Conservation (phyloP, 1,140 invertebrate genomes). For the Brachionus rubens region DNA sequence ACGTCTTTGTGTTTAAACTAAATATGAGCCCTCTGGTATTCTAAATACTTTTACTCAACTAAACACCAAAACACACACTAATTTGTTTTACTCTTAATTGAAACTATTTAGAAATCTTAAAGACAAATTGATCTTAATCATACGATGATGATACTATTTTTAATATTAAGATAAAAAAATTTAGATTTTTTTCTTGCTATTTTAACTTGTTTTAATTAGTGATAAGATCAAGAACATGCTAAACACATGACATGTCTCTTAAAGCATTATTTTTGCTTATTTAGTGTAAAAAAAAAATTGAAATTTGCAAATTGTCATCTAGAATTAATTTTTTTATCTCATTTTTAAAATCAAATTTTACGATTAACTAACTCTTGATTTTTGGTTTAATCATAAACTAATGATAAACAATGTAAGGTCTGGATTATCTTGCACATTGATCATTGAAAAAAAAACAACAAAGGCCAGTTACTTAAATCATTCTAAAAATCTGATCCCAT, state of each 20-base stretch:
- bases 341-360: too few relatives aligned
- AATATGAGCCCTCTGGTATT: background rate
- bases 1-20: background rate
- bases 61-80: too few relatives aligned
- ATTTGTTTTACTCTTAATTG: constrained; percentile 1
- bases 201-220: constrained; percentile 12
- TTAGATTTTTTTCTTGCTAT: background rate
- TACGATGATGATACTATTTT: background rate
- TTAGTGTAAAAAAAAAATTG: constrained; percentile 15
- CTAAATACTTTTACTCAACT: background rate
- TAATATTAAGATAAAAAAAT: background rate
- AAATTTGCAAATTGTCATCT: too few relatives aligned
- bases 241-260: background rate
- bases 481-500: too few relatives aligned
- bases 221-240: constrained; percentile 20
- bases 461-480: too few relatives aligned
- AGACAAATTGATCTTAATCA: constrained; percentile 23
- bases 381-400: too few relatives aligned
- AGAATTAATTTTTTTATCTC: too few relatives aligned
- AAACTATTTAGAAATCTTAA: background rate
- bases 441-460: too few relatives aligned
- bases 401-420: too few relatives aligned
- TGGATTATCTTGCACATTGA: too few relatives aligned
- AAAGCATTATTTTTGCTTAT: background rate
- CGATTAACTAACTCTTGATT: too few relatives aligned